Base-by-base conservation (phyloP, 2,888 invertebrate genomes). In the Eutolmus rufibarbis region DNA sequence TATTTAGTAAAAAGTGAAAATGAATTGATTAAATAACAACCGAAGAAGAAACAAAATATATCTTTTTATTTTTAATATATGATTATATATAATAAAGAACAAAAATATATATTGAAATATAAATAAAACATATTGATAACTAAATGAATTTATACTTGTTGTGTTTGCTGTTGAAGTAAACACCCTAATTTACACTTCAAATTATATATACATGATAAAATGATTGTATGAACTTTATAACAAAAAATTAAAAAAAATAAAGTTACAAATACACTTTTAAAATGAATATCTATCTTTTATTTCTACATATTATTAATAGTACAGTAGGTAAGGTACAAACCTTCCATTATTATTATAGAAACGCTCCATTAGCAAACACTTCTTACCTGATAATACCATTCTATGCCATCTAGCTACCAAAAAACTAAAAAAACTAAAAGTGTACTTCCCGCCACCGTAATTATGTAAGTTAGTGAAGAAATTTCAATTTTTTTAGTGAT, bases 131-230 rank as follows among this genome's bases (percentile, higher is more conserved):
- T 86, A 87, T 87, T 87, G 87, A 87, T 87, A 87, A 57, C 86
- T 87, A 87, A 87, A 88, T 88, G 86, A 89, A 89, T 89, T 89
- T 89, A 89, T 89, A 88, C 89, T 89, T 89, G 89, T 89, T 89
- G 89, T 89, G 89, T 89, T 89, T 89, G 88, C 89, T 89, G 89
- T 89, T 89, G 89, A 89, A 89, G 89, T 89, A 89, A 89, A 89
- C 89, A 89, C 89, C 89, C 89, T 89, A 89, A 89, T 89, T 89
- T 89, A 89, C 89, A 89, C 88, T 79, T 87, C 82, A 87, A 87
- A 88, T 87, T 88, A 87, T 87, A 88, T 88, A 88, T 88, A 88
- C 88, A 89, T 88, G 86, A 88, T 89, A 87, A 79, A 81, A 88
- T 88, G 86, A 87, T 87, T 87, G 81, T 87, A 87, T 87, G 43